Percentiles rank a stretch among this genome's conserved stretches.
phyloP scores from a whole-genome alignment of 2,888 invertebrate genomes.

The Ophion ventricosus region DNA sequence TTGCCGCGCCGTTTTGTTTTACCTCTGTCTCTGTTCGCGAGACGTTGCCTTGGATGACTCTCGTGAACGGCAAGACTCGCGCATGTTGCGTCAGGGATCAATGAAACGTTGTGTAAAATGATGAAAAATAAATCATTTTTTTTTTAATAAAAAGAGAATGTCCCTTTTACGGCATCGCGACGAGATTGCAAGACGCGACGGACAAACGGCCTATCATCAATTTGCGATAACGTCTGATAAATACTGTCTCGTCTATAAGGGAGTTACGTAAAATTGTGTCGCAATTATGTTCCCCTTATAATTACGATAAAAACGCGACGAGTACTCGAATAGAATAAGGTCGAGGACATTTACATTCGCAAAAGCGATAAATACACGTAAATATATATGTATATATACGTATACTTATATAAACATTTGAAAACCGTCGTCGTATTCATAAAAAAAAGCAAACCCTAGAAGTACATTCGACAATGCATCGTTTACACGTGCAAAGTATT shows the following conservation, averaged over 20 bases:
- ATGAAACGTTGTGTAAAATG: constrained; percentile 71
- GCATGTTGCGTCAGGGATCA: constrained; percentile 71
- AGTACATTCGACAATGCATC: too few species aligned
- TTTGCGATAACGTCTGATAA: constrained; percentile 14
- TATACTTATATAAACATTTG: too few species aligned
- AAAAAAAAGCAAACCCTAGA: too few species aligned
- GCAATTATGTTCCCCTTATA: neutral
- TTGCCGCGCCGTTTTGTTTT: neutral
- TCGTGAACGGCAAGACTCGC: constrained; percentile 16
- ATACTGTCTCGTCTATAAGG: neutral
- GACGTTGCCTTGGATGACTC: neutral
- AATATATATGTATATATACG: neutral
- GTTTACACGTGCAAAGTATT: too few species aligned
- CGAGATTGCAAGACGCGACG: neutral
- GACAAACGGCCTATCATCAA: constrained; percentile 13
- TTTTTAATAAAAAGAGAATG: neutral
- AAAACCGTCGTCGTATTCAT: too few species aligned
- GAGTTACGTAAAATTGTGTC: neutral
- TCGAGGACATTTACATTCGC: neutral
- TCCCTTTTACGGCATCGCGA: constrained; percentile 9
- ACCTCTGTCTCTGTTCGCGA: neutral
- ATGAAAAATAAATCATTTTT: neutral
- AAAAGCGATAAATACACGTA: neutral
- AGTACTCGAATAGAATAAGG: neutral
- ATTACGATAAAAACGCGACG: neutral